These are phyloP conservation scores for Hipparchia semele DNA, from an alignment of 2,888 invertebrate genomes.

Conservation along the genomic window DNA sequence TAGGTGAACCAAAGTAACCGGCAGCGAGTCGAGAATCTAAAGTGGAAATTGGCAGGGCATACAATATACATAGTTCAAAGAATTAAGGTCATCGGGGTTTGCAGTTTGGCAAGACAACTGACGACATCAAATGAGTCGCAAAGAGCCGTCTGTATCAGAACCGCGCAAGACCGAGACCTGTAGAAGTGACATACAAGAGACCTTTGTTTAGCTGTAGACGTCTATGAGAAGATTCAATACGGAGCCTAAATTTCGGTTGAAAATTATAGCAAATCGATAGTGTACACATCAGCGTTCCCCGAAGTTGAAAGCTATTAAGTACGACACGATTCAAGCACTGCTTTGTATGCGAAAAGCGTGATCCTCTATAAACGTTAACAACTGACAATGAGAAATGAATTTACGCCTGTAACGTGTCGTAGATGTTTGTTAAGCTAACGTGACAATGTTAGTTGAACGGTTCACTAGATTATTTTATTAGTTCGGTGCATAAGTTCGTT, in stretches of 20 bases:
- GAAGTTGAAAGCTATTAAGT: constrained; percentile 19
- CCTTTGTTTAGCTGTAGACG: too few species aligned
- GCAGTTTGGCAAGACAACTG: too few species aligned
- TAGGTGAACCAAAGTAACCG: too few species aligned
- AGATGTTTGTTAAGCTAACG: not conserved
- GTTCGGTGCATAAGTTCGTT: too few species aligned
- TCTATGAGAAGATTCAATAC: not conserved
- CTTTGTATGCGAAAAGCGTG: constrained; percentile 20
- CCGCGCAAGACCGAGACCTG: too few species aligned
- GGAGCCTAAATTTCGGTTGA: not conserved
- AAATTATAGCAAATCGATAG: constrained; percentile 5
- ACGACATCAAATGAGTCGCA: too few species aligned
- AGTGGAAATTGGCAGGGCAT: too few species aligned
- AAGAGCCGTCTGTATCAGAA: too few species aligned
- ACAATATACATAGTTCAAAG: too few species aligned
- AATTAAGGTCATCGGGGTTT: too few species aligned
- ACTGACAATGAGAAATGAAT: constrained; percentile 24
- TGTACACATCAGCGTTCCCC: constrained; percentile 11
- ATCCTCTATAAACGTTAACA: constrained; percentile 11
- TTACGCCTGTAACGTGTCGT: constrained; percentile 17
- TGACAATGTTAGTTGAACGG: not conserved
- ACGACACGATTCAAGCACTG: constrained; percentile 13
- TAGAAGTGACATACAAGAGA: too few species aligned
- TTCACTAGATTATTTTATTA: not conserved
- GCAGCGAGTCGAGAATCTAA: too few species aligned